Conservation (phyloP, 2,888 invertebrate genomes). For the Iselma pallidipennis region DNA sequence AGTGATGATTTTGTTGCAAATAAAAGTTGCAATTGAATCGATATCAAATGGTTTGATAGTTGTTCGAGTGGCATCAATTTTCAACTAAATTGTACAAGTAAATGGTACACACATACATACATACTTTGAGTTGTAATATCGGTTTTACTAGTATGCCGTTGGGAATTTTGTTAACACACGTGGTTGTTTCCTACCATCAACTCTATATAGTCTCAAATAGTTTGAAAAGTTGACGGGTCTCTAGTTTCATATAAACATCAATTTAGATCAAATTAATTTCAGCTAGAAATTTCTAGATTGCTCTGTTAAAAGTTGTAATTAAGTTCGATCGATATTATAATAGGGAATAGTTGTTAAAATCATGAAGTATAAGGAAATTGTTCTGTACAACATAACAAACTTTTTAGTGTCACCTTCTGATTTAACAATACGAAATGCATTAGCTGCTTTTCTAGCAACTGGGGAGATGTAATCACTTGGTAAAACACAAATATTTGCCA, state of each 20-base stretch:
- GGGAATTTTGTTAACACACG: not conserved
- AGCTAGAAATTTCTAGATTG: not conserved
- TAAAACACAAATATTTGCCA: too few species aligned
- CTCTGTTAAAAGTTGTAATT: too few species aligned
- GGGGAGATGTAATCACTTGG: not conserved
- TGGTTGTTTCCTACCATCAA: not conserved
- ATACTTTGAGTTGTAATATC: not conserved
- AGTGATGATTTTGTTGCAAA: too few species aligned
- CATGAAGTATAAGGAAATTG: too few species aligned
- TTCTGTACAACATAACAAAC: too few species aligned
- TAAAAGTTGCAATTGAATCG: too few species aligned
- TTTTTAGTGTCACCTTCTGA: too few species aligned
- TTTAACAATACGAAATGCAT: too few species aligned
- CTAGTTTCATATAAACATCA: not conserved
- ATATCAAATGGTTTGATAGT: not conserved
- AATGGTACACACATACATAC: not conserved
- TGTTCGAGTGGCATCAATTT: not conserved
- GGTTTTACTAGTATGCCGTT: not conserved
- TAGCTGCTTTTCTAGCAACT: too few species aligned
- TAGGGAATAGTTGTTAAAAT: too few species aligned
- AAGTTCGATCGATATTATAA: too few species aligned
- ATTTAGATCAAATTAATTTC: not conserved
- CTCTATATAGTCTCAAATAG: not conserved
- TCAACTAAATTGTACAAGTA: not conserved
- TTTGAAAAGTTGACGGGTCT: not conserved